Evolutionary conservation across 2,113 vertebrate species (phyloP).

Genomic region (Tupaia tana): DNA sequence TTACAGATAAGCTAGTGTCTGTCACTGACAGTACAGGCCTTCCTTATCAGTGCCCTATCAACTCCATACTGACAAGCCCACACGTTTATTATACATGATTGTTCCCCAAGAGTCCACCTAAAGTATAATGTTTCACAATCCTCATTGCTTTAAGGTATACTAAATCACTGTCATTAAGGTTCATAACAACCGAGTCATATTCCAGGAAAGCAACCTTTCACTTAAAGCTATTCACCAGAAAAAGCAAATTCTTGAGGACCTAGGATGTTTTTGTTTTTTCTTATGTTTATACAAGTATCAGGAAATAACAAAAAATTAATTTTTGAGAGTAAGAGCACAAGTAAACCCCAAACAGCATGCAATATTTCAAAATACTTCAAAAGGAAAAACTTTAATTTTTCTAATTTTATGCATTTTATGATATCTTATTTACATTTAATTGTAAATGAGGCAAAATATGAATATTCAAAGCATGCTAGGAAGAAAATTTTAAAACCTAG

Average conservation of each 20-base stretch:
- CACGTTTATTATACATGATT: fast-evolving
- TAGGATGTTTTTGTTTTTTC: neutral
- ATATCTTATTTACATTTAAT: too few relatives aligned
- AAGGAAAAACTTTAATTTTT: too few relatives aligned
- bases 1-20: neutral
- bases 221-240: neutral
- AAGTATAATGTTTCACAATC: neutral
- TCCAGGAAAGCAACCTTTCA: neutral
- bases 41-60: neutral
- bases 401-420: too few relatives aligned
- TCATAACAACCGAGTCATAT: conserved; percentile 44
- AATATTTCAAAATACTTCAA: conserved; percentile 13
- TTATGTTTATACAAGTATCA: neutral
- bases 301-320: neutral
- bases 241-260: neutral
- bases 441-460: too few relatives aligned
- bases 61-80: neutral
- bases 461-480: too few relatives aligned
- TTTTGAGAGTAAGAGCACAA: neutral
- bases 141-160: neutral
- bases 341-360: neutral
- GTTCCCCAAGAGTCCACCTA: neutral
- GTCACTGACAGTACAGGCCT: fast-evolving
- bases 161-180: neutral
- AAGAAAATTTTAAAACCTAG: neutral